Evolutionary conservation across 2,888 invertebrate genomes (phyloP), one percentile per base, ranked within the genome.

Genomic region (Volucella inanis): DNA sequence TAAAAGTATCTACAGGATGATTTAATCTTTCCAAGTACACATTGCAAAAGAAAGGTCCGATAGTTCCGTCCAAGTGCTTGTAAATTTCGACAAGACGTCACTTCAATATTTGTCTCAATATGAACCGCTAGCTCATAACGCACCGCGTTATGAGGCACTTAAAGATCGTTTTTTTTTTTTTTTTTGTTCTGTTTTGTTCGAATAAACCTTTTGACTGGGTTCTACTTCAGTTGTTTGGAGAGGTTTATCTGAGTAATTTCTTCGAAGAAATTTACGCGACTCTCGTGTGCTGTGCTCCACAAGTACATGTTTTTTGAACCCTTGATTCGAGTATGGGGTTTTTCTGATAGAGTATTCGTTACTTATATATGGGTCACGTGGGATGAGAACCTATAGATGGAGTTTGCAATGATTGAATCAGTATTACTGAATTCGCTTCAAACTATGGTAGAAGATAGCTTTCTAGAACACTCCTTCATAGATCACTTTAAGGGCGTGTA

Each of bases 91-190:
- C 15, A 43, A 68, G 68, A 68, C 45, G 55, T 55, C 68, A 68
- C 68, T 68, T 68, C 55, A 55, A 47, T 68, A 68, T 68, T 45
- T 68, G 68, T 54, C 45, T 68, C 68, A 68, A 68, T 55, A 45
- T 22, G 43, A 11, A 31, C 31, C 31, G 6, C 31, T 55, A 22
- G 11, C 18, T 52, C 55, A 68, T 55, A 68, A 68, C 8, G 22
- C 45, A 68, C 45, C 54, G 45, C 45, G 54, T 68, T 45, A n/a
- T 68, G 31, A 55, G 68, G 15, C 54, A 54, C 43, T 67, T 47
- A 12, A 12, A n/a, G 31, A 22, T 22, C 62, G 22, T 31, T 47
- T 18, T 18, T 18, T 22, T 22, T n/a, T 31, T 31, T 3, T 6
- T 31, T 31, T 31, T 31, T 22, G 3, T 22, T 22, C 3, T n/a